phyloP scores from a whole-genome alignment of 2,113 vertebrate genomes.

The Mustelus asterias region DNA sequence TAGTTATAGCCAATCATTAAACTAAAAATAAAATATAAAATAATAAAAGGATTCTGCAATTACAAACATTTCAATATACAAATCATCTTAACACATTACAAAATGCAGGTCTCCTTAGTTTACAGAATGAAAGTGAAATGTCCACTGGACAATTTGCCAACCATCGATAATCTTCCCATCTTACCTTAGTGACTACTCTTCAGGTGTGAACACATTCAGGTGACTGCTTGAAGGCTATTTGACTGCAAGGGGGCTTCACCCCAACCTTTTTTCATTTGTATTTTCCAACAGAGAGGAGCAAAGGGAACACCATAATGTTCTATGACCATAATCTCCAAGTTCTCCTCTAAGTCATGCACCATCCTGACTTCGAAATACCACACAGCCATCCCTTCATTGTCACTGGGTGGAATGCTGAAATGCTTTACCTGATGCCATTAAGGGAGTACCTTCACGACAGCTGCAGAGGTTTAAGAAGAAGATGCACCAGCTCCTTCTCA shows the following conservation, averaged over 20 bases:
- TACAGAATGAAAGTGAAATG: too few relatives aligned
- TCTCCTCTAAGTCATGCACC: background rate
- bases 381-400: background rate
- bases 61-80: too few relatives aligned
- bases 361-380: background rate
- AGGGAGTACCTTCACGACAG: background rate
- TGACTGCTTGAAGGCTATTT: background rate
- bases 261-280: background rate
- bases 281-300: background rate
- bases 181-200: background rate
- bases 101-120: too few relatives aligned
- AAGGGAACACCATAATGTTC: too few relatives aligned
- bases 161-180: too few relatives aligned
- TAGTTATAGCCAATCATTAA: too few relatives aligned
- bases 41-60: too few relatives aligned
- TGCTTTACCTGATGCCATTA: background rate
- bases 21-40: too few relatives aligned
- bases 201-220: background rate
- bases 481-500: background rate
- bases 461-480: background rate
- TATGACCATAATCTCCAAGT: background rate
- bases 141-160: background rate
- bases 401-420: background rate
- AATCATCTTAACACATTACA: too few relatives aligned
- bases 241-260: background rate